Evolutionary conservation across 2,888 invertebrate species (phyloP).

Genomic region (Esperia sulphurella): DNA sequence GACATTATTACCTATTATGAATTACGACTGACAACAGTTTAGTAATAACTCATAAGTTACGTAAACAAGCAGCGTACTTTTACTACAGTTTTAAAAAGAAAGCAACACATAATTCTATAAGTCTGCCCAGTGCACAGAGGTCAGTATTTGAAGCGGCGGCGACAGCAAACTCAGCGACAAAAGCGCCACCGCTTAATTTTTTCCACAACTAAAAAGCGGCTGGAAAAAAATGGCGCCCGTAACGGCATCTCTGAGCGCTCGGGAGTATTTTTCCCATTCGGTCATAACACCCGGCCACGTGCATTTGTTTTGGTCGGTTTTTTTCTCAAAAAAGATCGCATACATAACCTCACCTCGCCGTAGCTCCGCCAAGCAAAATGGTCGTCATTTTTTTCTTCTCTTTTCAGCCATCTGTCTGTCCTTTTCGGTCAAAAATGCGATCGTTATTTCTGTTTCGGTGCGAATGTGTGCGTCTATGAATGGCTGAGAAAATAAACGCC

Average conservation of each 20-base stretch:
- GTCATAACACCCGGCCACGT: slow-evolving; percentile 78
- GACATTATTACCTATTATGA: too few relatives aligned
- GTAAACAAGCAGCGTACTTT: too few relatives aligned
- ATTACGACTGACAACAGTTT: too few relatives aligned
- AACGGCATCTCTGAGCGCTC: slow-evolving; percentile 74
- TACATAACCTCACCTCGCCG: slow-evolving; percentile 72
- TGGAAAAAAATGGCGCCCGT: slow-evolving; percentile 60
- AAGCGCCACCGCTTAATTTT: slow-evolving; percentile 64
- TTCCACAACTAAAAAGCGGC: slow-evolving; percentile 65
- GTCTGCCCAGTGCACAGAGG: neutral
- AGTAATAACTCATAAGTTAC: too few relatives aligned
- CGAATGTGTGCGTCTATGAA: slow-evolving; percentile 69
- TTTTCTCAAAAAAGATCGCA: slow-evolving; percentile 73
- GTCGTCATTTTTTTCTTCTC: slow-evolving; percentile 79
- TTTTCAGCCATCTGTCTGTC: slow-evolving; percentile 79
- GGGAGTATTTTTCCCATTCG: slow-evolving; percentile 68
- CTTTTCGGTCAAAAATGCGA: slow-evolving; percentile 80
- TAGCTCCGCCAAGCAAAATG: slow-evolving; percentile 77
- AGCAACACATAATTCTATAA: neutral
- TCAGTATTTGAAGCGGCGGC: neutral
- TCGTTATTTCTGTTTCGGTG: slow-evolving; percentile 80
- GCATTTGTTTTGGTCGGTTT: slow-evolving; percentile 79
- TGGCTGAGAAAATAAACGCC: slow-evolving; percentile 52
- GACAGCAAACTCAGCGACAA: slow-evolving; percentile 22
- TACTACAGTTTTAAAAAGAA: too few relatives aligned